These are phyloP conservation scores for Pituophis catenifer DNA, from an alignment of 2,113 vertebrate genomes.

Conservation along the genomic window DNA sequence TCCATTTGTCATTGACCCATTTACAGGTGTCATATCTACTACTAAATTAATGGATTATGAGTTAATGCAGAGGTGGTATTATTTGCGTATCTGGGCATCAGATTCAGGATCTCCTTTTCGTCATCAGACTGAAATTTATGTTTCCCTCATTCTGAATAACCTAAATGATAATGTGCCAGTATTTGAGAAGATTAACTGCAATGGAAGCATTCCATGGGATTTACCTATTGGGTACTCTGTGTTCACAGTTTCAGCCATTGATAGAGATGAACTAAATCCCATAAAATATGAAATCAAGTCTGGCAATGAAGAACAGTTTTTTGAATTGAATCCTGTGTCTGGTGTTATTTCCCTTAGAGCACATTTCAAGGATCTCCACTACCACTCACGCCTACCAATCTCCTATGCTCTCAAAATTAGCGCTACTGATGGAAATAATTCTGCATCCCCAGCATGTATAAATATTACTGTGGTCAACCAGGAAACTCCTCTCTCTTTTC, in stretches of 20 bases:
- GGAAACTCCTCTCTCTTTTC: conserved; percentile 67
- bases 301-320: conserved; percentile 85
- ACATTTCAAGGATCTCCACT: conserved; percentile 65
- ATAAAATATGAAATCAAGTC: conserved; percentile 83
- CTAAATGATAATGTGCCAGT: conserved; percentile 89
- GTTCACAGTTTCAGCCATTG: conserved; percentile 83
- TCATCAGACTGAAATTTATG: conserved; percentile 81
- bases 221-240: conserved; percentile 74
- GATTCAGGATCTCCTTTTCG: conserved; percentile 91
- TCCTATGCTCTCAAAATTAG: conserved; percentile 81
- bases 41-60: conserved; percentile 89
- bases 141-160: conserved; percentile 87
- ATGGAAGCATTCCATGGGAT: conserved; percentile 77
- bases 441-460: conserved; percentile 77
- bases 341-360: conserved; percentile 79
- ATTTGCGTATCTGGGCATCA: conserved; percentile 87
- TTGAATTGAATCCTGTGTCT: conserved; percentile 79
- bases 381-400: conserved; percentile 34
- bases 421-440: conserved; percentile 85
- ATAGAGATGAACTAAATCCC: conserved; percentile 89
- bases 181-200: conserved; percentile 91
- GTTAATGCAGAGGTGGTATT: conserved; percentile 87
- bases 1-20: conserved; percentile 87
- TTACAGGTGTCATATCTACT: conserved; percentile 85
- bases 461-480: conserved; percentile 78